phyloP scores from a whole-genome alignment of 2,113 vertebrate species.

The Pycnonotus jocosus region DNA sequence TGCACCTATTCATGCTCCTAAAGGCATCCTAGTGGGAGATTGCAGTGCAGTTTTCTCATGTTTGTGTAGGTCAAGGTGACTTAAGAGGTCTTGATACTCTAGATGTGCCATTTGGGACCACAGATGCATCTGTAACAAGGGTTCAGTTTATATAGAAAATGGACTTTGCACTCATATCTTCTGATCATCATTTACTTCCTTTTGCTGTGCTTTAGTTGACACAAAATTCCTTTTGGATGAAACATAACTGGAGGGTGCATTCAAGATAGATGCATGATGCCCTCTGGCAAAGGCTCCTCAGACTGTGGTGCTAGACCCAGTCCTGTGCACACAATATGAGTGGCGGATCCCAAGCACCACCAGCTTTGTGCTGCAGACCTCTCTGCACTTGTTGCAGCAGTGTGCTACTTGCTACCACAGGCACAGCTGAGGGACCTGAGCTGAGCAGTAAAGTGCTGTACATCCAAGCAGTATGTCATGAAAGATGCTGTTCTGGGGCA shows the following conservation, averaged over 20 bases:
- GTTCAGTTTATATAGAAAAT: background rate
- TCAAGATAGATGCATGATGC: background rate
- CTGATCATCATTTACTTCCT: background rate
- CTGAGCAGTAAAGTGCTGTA: background rate
- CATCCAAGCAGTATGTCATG: accelerated
- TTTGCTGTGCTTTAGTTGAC: background rate
- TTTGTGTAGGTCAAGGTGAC: background rate
- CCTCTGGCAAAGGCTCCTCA: background rate
- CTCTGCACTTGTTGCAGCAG: background rate
- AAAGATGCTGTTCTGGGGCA: background rate
- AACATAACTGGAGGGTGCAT: background rate
- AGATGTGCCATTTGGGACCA: background rate
- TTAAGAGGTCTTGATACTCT: background rate
- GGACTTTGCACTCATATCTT: background rate
- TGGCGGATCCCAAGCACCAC: background rate
- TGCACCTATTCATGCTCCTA: background rate
- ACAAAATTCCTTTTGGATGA: background rate
- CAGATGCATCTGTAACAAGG: background rate
- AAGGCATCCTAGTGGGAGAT: background rate
- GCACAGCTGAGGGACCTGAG: background rate
- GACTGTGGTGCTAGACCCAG: background rate
- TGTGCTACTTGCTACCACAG: accelerated
- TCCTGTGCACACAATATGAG: background rate
- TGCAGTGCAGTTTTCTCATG: background rate
- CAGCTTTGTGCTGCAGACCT: background rate